phyloP scores from a whole-genome alignment of 1,140 invertebrate species.

The Drosophila lacertosa region DNA sequence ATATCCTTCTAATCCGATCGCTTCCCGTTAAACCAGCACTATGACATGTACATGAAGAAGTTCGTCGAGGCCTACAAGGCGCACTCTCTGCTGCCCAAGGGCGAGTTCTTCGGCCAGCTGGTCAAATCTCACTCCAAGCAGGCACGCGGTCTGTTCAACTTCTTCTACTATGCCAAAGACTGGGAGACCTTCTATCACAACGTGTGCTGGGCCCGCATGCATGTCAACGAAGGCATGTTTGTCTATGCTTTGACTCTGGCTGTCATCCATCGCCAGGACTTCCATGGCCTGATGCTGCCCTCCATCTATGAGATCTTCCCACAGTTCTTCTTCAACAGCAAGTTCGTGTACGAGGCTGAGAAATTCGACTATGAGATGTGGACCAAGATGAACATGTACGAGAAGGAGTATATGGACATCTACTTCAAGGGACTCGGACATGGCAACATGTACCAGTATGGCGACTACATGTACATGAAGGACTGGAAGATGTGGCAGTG shows the following conservation, averaged over 20 bases:
- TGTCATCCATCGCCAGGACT: conserved; percentile 86
- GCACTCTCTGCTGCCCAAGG: conserved; percentile 66
- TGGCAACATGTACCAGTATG: conserved; percentile 46
- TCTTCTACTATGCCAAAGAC: conserved; percentile 87
- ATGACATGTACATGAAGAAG: conserved; percentile 67
- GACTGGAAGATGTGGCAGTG: conserved; percentile 82
- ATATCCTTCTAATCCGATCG: background rate
- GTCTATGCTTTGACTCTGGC: conserved; percentile 86
- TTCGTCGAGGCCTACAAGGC: conserved; percentile 70
- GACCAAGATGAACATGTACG: conserved; percentile 76
- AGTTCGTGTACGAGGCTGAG: conserved; percentile 85
- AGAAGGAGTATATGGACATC: conserved; percentile 86
- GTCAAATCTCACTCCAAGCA: conserved; percentile 84
- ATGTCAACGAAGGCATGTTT: conserved; percentile 87
- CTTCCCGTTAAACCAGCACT: conserved; percentile 35
- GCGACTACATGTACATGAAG: conserved; percentile 75
- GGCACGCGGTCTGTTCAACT: conserved; percentile 85
- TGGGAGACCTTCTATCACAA: conserved; percentile 87
- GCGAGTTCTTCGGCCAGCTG: conserved; percentile 77
- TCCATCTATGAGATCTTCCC: conserved; percentile 88
- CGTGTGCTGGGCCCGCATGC: conserved; percentile 86
- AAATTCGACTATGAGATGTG: conserved; percentile 79
- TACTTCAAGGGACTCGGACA: conserved; percentile 87
- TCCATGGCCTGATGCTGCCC: conserved; percentile 86
- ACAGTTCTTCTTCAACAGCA: conserved; percentile 86